phyloP scores from a whole-genome alignment of 2,888 invertebrate genomes.

The Lasioglossum figueresi region DNA sequence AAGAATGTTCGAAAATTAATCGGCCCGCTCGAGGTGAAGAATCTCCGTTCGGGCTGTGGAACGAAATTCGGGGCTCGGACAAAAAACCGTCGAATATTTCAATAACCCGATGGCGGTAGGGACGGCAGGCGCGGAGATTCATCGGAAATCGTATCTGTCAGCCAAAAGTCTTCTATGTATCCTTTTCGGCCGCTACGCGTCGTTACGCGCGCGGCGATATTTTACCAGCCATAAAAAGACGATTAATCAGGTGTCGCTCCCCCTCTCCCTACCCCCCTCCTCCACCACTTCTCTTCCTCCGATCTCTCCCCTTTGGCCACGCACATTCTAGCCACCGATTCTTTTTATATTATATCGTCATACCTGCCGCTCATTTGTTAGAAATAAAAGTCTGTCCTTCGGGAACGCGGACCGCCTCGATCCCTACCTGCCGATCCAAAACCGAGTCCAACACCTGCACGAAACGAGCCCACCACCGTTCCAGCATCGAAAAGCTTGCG shows the following conservation, averaged over 20 bases:
- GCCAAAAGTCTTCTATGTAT: slow-evolving; percentile 46
- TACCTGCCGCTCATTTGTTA: slow-evolving; percentile 71
- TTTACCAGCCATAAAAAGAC: slow-evolving; percentile 68
- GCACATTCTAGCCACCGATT: slow-evolving; percentile 36
- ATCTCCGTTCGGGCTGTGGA: slow-evolving; percentile 1
- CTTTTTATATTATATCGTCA: slow-evolving; percentile 68
- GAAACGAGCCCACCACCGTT: slow-evolving; percentile 19
- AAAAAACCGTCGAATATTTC: slow-evolving; percentile 40
- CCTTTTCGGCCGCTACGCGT: slow-evolving; percentile 29
- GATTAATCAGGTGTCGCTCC: slow-evolving; percentile 65
- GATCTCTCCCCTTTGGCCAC: not conserved
- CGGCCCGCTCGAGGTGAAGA: slow-evolving; percentile 6
- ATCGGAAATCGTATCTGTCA: slow-evolving; percentile 45
- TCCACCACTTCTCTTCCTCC: not conserved
- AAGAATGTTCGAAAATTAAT: slow-evolving; percentile 25
- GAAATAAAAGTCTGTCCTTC: slow-evolving; percentile 67
- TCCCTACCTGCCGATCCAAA: slow-evolving; percentile 40
- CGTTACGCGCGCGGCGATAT: slow-evolving; percentile 57
- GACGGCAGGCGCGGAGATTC: slow-evolving; percentile 14
- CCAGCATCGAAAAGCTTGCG: slow-evolving; percentile 25
- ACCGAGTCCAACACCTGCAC: slow-evolving; percentile 44
- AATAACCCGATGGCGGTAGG: slow-evolving; percentile 34
- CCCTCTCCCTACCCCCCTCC: not conserved
- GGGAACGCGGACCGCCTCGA: not conserved
- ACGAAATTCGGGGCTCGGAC: slow-evolving; percentile 14